Percentiles rank a stretch among this genome's conserved stretches.
Evolutionary conservation across 2,113 vertebrate species (phyloP).

Genomic region (Natator depressus): DNA sequence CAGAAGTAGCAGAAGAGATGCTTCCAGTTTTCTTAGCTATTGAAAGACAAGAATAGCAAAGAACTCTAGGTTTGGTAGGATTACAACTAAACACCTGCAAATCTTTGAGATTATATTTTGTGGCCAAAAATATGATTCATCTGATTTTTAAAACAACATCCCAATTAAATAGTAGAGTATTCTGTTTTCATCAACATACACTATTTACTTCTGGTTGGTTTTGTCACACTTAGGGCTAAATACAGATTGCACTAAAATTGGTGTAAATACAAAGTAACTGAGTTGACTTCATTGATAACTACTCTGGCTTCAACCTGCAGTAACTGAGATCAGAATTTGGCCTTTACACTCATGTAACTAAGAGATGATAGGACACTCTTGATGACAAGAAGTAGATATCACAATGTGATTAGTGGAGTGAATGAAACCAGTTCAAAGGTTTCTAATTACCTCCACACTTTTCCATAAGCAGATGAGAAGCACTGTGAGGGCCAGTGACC

Average conservation of each 20-base stretch:
- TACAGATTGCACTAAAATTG: background rate
- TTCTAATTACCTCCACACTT: background rate
- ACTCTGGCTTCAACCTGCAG: background rate
- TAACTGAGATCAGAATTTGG: background rate
- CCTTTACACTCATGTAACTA: background rate
- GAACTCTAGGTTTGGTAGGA: constrained; percentile 9
- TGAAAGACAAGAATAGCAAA: background rate
- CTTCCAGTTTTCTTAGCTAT: background rate
- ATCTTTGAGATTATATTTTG: fast-evolving
- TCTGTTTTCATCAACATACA: fast-evolving
- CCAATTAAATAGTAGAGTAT: background rate
- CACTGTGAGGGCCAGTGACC: background rate
- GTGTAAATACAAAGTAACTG: background rate
- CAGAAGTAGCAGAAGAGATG: background rate
- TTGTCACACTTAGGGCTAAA: fast-evolving
- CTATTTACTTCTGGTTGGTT: background rate
- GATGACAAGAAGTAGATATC: background rate
- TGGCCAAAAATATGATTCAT: background rate
- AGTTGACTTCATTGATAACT: background rate
- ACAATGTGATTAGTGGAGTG: background rate
- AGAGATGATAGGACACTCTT: background rate
- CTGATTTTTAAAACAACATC: background rate
- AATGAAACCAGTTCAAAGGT: background rate
- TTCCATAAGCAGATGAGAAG: background rate
- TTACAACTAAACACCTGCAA: constrained; percentile 68